Evolutionary conservation across 2,797 vertebrate species (phyloP).

Genomic region (Muscicapa striata): DNA sequence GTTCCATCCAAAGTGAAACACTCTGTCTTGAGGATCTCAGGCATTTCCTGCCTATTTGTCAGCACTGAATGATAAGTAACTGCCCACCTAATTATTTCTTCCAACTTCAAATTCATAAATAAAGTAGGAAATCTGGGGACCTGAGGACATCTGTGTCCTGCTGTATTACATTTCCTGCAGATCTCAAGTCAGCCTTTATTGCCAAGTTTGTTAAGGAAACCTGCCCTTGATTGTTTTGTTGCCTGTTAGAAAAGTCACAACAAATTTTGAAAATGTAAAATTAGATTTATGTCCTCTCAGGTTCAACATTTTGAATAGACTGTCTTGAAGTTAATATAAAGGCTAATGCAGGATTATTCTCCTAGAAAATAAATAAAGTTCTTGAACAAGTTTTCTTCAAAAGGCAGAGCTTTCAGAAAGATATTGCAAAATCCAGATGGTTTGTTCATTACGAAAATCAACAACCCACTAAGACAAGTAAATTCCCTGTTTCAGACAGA

Average conservation of each 20-base stretch:
- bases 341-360: neutral
- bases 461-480: neutral
- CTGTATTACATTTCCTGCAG: neutral
- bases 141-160: neutral
- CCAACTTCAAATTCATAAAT: neutral
- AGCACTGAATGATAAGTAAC: neutral
- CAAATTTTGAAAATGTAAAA: neutral
- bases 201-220: neutral
- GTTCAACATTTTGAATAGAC: neutral
- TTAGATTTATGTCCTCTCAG: neutral
- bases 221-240: neutral
- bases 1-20: neutral
- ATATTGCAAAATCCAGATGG: neutral
- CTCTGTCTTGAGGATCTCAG: neutral
- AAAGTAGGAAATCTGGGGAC: neutral
- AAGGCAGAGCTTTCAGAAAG: neutral
- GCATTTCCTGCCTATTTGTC: accelerated
- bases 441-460: neutral
- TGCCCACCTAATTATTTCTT: neutral
- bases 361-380: neutral
- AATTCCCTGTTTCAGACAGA: neutral
- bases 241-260: neutral
- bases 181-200: neutral
- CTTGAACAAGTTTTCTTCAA: neutral
- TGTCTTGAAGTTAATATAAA: neutral